These are phyloP conservation scores for Tetranychus piercei DNA, from an alignment of 2,888 invertebrate species.

Conservation along the genomic window DNA sequence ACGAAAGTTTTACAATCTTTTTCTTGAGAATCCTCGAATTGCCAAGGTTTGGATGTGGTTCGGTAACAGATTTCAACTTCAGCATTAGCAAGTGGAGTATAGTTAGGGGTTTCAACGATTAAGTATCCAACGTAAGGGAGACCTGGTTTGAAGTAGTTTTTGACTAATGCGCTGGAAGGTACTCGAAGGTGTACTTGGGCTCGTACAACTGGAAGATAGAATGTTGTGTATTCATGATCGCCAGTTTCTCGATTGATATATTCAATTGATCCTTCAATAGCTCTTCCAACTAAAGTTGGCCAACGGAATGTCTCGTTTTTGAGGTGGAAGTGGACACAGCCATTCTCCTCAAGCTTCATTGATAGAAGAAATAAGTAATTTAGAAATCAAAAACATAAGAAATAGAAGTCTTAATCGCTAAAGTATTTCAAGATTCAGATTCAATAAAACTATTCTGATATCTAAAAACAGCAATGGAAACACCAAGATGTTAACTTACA, in stretches of 20 bases:
- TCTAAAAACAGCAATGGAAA: neutral
- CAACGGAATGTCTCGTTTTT: neutral
- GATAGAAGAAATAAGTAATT: too few relatives aligned
- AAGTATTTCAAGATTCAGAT: too few relatives aligned
- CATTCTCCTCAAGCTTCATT: neutral
- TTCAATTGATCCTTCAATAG: neutral
- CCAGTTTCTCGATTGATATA: neutral
- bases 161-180: constrained; percentile 7
- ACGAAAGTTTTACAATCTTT: neutral
- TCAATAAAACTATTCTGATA: too few relatives aligned
- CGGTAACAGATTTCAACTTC: constrained; percentile 11
- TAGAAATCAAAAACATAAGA: too few relatives aligned
- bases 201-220: neutral
- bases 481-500: neutral
- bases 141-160: constrained; percentile 14
- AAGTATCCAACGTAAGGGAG: constrained; percentile 15
- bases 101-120: constrained; percentile 9
- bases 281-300: neutral
- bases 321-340: constrained; percentile 1
- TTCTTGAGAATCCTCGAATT: neutral
- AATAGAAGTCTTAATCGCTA: too few relatives aligned
- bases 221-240: neutral
- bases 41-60: constrained; percentile 6
- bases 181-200: constrained; percentile 7
- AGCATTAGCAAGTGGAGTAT: neutral